Percentiles rank a stretch among this genome's conserved stretches.
phyloP scores from a whole-genome alignment of 2,888 invertebrate genomes.

The Tineola bisselliella region DNA sequence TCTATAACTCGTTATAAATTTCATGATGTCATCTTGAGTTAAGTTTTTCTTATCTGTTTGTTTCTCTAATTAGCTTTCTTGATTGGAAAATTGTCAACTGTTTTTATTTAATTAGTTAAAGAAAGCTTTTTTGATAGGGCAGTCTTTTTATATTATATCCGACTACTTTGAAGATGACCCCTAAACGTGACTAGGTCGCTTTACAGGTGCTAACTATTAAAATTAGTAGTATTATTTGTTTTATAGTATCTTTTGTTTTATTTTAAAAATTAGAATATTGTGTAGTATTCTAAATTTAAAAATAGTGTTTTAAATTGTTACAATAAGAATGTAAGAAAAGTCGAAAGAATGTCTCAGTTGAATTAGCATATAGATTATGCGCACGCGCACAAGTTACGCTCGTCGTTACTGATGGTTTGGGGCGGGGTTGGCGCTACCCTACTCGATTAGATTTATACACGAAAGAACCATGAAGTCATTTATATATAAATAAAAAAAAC shows the following conservation, averaged over 20 bases:
- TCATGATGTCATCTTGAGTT: neutral
- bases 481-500: no score
- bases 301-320: conserved; percentile 64
- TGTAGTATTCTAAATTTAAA: no score
- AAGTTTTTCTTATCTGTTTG: conserved; percentile 8
- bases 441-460: neutral
- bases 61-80: conserved; percentile 5
- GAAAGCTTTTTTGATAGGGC: no score
- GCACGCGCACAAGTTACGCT: conserved; percentile 4
- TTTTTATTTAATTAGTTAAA: neutral
- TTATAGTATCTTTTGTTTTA: no score
- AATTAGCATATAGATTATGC: conserved; percentile 9
- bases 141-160: no score
- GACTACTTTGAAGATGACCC: no score
- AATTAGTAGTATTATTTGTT: no score
- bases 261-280: no score
- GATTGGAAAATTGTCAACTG: neutral
- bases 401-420: neutral
- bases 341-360: conserved; percentile 21
- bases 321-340: conserved; percentile 42
- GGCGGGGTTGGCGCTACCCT: neutral
- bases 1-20: neutral
- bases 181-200: no score
- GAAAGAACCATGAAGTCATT: neutral
- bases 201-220: no score